A percentile compares a stretch with the other conserved stretches of the same genome.
Evolutionary conservation across 2,797 vertebrate genomes (phyloP).

Genomic region (Discoglossus pictus): DNA sequence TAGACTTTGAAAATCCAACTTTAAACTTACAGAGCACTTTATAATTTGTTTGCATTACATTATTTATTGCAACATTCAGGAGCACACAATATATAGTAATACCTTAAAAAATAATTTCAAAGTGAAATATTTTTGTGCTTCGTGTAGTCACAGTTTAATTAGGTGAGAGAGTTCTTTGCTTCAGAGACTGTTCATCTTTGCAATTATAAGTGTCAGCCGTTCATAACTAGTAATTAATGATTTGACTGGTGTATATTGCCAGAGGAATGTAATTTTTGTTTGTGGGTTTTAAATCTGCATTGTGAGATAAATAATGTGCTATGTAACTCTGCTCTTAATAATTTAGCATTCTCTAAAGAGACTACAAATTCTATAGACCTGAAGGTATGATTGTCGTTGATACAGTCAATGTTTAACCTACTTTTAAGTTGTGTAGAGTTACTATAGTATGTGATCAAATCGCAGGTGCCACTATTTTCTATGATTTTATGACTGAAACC

Average conservation of each 20-base stretch:
- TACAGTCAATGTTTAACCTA: not conserved
- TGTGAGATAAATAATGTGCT: conserved; percentile 15
- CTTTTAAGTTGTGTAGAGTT: not conserved
- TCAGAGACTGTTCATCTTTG: conserved; percentile 21
- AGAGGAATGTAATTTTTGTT: conserved; percentile 23
- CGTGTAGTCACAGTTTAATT: conserved; percentile 17
- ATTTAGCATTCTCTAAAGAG: conserved; percentile 16
- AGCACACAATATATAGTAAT: not conserved
- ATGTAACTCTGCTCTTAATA: conserved; percentile 4
- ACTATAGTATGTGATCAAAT: not conserved
- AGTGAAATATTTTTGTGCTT: conserved; percentile 1
- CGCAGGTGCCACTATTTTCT: not conserved
- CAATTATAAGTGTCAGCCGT: conserved; percentile 36
- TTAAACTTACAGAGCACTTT: not conserved
- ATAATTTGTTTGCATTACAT: not conserved
- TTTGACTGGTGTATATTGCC: conserved; percentile 22
- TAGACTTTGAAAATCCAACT: too few relatives aligned
- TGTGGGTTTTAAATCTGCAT: not conserved
- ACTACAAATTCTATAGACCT: not conserved
- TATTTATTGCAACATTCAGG: too few relatives aligned
- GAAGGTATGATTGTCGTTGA: not conserved
- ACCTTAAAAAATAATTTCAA: not conserved
- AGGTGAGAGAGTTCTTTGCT: conserved; percentile 2
- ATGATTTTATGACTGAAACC: too few relatives aligned
- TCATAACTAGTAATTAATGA: conserved; percentile 35